Base-by-base conservation (phyloP, 2,888 invertebrate genomes). In the Silvanus unidentatus region DNA sequence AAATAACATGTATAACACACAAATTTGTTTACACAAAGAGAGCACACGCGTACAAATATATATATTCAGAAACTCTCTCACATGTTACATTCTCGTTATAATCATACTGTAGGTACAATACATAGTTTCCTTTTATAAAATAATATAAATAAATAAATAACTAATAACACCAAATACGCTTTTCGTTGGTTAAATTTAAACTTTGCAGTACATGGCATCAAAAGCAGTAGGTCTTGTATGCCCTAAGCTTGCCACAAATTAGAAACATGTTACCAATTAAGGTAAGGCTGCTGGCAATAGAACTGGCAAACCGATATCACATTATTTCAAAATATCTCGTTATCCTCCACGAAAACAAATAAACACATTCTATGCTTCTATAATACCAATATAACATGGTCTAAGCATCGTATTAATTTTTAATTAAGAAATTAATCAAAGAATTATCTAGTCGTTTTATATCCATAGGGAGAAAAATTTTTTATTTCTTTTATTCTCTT, bases 251-350 rank as follows among this genome's bases (percentile, higher is more conserved):
- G 56, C 60, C 62, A 59, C 58, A 63, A 65, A 67, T 67, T 64
- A 65, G 62, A 62, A 64, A 66, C 67, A 67, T 58, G 64, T 61
- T 59, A 63, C 65, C 65, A 66, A 67, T 67, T 66, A 67, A 62
- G 60, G 57, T 49, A 52, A 43, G 49, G 49, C 60, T 54, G 47
- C 50, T 36, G 59, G 62, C 57, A 50, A 38, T 53, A 49, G 47
- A 53, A 49, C 51, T 50, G 43, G 44, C 44, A 47, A 48, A 48
- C 50, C 56, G 46, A 54, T 58, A 53, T 45, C 49, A 55, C 54
- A 56, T 60, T 58, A 60, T 60, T 60, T 51, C 52, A 52, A 52
- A 59, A 59, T 55, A 53, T 50, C 53, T 54, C 51, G 50, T 51
- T 54, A 58, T 56, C 50, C 54, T 52, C 45, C 53, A 45, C 49